phyloP scores from a whole-genome alignment of 2,797 vertebrate genomes.

The Microctenopoma lineatum region DNA sequence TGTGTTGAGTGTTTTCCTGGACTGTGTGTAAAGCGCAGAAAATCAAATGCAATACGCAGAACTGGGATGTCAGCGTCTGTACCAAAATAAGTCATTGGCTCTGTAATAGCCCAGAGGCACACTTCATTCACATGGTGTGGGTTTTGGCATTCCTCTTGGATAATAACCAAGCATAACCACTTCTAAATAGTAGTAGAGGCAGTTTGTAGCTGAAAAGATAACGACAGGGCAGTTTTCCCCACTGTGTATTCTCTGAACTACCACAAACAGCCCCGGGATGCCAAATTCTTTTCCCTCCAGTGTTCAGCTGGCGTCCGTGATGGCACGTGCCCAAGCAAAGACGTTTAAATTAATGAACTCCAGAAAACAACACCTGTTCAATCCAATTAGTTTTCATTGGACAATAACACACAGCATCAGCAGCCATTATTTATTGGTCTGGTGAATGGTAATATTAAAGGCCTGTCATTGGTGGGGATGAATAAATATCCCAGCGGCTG shows the following conservation, averaged over 20 bases:
- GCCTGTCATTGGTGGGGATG: conserved; percentile 53
- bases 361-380: conserved; percentile 81
- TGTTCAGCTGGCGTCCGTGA: conserved; percentile 38
- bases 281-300: conserved; percentile 46
- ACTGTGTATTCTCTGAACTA: conserved; percentile 39
- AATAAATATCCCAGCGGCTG: conserved; percentile 57
- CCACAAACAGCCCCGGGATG: conserved; percentile 32
- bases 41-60: conserved; percentile 40
- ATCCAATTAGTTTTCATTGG: conserved; percentile 79
- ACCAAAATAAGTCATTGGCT: conserved; percentile 31
- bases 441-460: conserved; percentile 61
- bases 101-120: conserved; percentile 44
- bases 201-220: conserved; percentile 33
- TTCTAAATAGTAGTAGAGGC: conserved; percentile 52
- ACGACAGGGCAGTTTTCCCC: conserved; percentile 28
- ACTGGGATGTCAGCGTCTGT: conserved; percentile 37
- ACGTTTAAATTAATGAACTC: conserved; percentile 72
- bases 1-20: conserved; percentile 23
- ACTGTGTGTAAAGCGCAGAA: conserved; percentile 37
- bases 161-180: conserved; percentile 36
- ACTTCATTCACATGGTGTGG: conserved; percentile 55
- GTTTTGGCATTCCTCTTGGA: conserved; percentile 57
- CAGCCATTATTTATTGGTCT: conserved; percentile 69
- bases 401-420: conserved; percentile 64
- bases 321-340: conserved; percentile 58